Conservation (phyloP, 2,113 vertebrate species). For the Copsychus sechellarum region DNA sequence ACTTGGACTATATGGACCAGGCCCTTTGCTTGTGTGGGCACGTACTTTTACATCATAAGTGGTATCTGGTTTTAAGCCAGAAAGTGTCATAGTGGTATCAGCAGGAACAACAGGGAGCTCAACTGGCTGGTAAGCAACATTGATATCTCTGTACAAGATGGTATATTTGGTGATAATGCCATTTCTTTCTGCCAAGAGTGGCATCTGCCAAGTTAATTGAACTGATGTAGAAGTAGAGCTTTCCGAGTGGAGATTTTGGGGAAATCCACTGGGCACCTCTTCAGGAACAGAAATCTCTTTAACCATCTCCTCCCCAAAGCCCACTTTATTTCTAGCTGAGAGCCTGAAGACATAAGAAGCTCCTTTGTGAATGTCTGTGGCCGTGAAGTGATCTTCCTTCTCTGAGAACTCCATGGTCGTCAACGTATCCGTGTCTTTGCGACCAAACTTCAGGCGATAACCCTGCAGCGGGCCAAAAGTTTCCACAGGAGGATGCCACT, state of each 20-base stretch:
- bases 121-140: constrained; percentile 89
- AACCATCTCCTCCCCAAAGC: constrained; percentile 95
- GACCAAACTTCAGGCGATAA: constrained; percentile 93
- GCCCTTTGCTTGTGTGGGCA: constrained; percentile 98
- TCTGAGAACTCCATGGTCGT: constrained; percentile 93
- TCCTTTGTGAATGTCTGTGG: constrained; percentile 96
- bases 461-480: constrained; percentile 91
- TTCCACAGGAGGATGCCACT: constrained; percentile 93
- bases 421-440: constrained; percentile 88
- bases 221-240: constrained; percentile 89
- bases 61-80: constrained; percentile 95
- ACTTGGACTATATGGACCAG: constrained; percentile 99
- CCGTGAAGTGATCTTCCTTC: constrained; percentile 96
- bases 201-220: constrained; percentile 92
- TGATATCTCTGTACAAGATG: constrained; percentile 97
- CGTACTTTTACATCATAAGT: constrained; percentile 99
- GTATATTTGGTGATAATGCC: constrained; percentile 93
- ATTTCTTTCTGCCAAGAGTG: constrained; percentile 90
- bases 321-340: constrained; percentile 96
- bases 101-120: constrained; percentile 92
- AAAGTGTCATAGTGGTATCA: constrained; percentile 88
- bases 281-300: constrained; percentile 94
- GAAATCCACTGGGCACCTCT: constrained; percentile 92
- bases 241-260: constrained; percentile 89
- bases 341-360: constrained; percentile 93